Conservation (phyloP, 2,113 vertebrate species). For the Columba janthina region DNA sequence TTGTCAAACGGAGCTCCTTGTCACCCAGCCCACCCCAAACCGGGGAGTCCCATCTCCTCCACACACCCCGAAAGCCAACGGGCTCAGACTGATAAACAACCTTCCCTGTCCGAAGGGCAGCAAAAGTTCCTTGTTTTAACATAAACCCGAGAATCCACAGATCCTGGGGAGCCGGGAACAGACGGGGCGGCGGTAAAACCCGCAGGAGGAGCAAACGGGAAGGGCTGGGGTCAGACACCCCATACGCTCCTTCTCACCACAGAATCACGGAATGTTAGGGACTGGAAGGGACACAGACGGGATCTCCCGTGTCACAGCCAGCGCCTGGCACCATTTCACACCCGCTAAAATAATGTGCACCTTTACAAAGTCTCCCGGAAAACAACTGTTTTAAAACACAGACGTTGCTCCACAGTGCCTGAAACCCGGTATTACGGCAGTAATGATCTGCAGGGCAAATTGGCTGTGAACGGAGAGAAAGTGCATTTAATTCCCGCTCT, state of each 20-base stretch:
- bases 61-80: too few species aligned
- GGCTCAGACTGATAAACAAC: neutral
- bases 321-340: neutral
- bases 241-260: neutral
- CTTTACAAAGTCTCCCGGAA: neutral
- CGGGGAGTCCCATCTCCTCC: neutral
- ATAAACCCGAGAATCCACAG: fast-evolving
- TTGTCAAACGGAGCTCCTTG: neutral
- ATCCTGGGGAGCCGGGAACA: neutral
- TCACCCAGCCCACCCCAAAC: neutral
- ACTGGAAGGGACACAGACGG: too few species aligned
- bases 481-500: slow-evolving; percentile 18
- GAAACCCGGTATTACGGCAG: neutral
- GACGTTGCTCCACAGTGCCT: neutral
- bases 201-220: neutral
- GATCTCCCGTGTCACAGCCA: neutral
- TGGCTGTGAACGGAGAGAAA: neutral
- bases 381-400: neutral
- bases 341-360: neutral
- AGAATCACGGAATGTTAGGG: too few species aligned
- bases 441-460: slow-evolving; percentile 1
- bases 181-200: fast-evolving
- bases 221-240: neutral
- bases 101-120: neutral
- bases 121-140: neutral